A percentile compares a stretch with the other conserved stretches of the same genome.
These are phyloP conservation scores for Ameiurus melas DNA, from an alignment of 2,113 vertebrate species.

Conservation along the genomic window DNA sequence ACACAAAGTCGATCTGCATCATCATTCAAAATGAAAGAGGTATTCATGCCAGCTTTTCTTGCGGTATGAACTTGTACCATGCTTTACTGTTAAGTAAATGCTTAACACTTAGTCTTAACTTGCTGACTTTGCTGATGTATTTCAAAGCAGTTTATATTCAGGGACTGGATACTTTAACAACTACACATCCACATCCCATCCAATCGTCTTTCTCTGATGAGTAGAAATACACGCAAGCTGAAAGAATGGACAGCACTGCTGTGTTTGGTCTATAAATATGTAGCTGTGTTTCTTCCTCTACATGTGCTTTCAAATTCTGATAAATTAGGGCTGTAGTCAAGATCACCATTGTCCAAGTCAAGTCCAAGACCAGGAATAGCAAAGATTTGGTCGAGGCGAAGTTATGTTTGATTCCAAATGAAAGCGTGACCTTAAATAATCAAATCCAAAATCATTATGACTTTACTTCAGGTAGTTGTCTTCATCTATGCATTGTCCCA, in stretches of 20 bases:
- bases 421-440: not conserved
- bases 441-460: not conserved
- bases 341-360: not conserved
- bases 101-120: conserved; percentile 51
- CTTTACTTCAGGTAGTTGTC: not conserved
- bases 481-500: not conserved
- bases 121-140: conserved; percentile 62
- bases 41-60: not conserved
- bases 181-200: conserved; percentile 21
- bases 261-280: conserved; percentile 13
- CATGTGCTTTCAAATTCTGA: not conserved
- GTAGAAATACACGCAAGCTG: conserved; percentile 1
- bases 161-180: not conserved
- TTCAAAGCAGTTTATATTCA: not conserved
- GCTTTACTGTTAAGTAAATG: conserved; percentile 55
- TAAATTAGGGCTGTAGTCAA: not conserved
- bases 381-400: not conserved
- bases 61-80: conserved; percentile 7
- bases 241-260: conserved; percentile 41
- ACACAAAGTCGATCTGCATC: conserved; percentile 24
- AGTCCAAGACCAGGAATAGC: not conserved
- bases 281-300: not conserved
- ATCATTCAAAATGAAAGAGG: conserved; percentile 25
- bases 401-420: not conserved
- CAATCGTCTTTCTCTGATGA: conserved; percentile 49